A percentile compares a stretch with the other conserved stretches of the same genome.
Evolutionary conservation across 2,113 vertebrate species (phyloP).

Genomic region (Glaucomys volans): DNA sequence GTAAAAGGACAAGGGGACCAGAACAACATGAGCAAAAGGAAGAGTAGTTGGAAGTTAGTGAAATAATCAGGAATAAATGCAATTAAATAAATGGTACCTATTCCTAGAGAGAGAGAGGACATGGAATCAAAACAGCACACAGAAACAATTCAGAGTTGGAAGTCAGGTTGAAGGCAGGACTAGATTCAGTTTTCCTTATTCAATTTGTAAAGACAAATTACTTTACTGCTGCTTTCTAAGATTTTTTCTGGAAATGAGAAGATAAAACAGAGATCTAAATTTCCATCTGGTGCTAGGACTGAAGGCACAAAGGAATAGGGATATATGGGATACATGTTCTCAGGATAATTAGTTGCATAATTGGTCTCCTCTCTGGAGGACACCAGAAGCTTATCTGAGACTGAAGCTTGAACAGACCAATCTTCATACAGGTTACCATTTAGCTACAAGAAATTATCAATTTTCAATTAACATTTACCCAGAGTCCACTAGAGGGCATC

Average conservation of each 20-base stretch:
- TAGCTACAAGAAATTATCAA: neutral
- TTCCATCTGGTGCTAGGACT: neutral
- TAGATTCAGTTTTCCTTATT: neutral
- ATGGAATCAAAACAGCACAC: neutral
- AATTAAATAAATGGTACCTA: neutral
- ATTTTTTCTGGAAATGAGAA: neutral
- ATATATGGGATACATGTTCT: neutral
- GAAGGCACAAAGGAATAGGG: neutral
- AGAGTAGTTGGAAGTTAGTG: neutral
- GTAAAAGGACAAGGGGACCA: neutral
- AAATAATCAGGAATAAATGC: neutral
- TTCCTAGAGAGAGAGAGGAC: neutral
- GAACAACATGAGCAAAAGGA: neutral
- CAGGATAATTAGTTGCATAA: neutral
- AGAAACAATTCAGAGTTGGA: neutral
- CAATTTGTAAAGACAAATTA: too few relatives aligned
- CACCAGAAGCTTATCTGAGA: neutral
- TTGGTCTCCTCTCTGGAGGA: neutral
- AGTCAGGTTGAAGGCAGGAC: neutral
- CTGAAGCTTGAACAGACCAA: neutral
- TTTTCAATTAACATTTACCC: neutral
- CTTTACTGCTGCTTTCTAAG: neutral
- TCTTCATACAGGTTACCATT: neutral
- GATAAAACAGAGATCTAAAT: neutral
- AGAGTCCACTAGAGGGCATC: slow-evolving; percentile 58